Evolutionary conservation across 2,888 invertebrate species (phyloP).

Genomic region (Teleogryllus oceanicus): DNA sequence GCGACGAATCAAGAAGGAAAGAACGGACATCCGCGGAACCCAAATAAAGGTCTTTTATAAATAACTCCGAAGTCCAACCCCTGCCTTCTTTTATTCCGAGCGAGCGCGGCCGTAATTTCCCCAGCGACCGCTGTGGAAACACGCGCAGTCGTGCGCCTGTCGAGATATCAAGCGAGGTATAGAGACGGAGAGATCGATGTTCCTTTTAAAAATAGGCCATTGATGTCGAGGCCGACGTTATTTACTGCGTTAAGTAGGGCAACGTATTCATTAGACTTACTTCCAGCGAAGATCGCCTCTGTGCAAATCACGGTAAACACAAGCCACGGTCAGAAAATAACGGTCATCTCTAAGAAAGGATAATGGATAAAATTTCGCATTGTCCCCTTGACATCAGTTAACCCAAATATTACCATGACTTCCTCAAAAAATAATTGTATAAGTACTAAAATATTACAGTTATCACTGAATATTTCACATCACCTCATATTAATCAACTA

Average conservation of each 20-base stretch:
- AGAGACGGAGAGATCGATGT: neutral
- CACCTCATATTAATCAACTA: too few relatives aligned
- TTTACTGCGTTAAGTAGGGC: neutral
- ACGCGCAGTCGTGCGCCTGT: neutral
- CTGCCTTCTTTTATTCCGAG: neutral
- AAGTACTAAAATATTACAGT: too few relatives aligned
- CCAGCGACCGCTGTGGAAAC: too few relatives aligned
- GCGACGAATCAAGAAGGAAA: neutral
- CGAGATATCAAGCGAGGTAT: neutral
- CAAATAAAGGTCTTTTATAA: conserved; percentile 18
- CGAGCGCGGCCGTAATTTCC: neutral
- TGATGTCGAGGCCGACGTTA: neutral
- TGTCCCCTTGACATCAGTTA: too few relatives aligned
- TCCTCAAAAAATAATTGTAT: too few relatives aligned
- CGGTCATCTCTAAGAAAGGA: too few relatives aligned
- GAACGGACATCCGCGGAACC: neutral
- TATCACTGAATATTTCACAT: too few relatives aligned
- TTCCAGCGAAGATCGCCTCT: neutral
- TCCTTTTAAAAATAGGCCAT: neutral
- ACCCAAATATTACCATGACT: too few relatives aligned
- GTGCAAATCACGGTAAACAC: too few relatives aligned
- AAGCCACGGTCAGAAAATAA: too few relatives aligned
- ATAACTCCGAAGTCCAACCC: neutral
- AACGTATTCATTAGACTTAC: conserved; percentile 7
- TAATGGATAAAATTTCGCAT: too few relatives aligned